Evolutionary conservation across 2,797 vertebrate species (phyloP).

Genomic region (Fistularia tabacaria): DNA sequence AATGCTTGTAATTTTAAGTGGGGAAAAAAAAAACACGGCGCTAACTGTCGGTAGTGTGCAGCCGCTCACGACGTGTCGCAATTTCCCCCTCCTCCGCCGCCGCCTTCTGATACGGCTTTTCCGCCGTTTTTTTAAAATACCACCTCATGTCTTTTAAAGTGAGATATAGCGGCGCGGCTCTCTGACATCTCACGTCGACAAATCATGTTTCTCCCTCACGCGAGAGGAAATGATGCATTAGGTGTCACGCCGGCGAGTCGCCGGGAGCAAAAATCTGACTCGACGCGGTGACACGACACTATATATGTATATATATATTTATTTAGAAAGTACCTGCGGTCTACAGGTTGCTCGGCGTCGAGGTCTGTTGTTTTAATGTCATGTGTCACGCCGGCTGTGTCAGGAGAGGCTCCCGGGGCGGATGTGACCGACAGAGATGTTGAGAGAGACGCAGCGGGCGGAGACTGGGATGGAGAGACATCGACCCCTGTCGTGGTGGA

Average conservation of each 20-base stretch:
- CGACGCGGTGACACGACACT: slow-evolving; percentile 1
- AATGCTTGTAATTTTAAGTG: too few species aligned
- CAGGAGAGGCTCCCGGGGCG: slow-evolving; percentile 15
- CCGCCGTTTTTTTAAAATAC: neutral
- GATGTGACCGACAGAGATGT: slow-evolving; percentile 37
- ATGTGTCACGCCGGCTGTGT: slow-evolving; percentile 17
- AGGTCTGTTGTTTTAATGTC: slow-evolving; percentile 18
- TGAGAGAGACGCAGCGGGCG: slow-evolving; percentile 30
- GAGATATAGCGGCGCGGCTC: slow-evolving; percentile 2
- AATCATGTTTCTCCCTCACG: neutral
- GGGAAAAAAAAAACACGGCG: too few species aligned
- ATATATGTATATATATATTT: neutral
- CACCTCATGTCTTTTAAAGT: slow-evolving; percentile 3
- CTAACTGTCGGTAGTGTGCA: neutral
- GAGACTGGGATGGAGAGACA: slow-evolving; percentile 15
- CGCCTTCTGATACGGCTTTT: neutral
- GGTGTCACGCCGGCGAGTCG: neutral
- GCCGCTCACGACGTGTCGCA: neutral
- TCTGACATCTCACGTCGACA: neutral
- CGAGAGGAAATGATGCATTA: neutral
- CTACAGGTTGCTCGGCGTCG: slow-evolving; percentile 11
- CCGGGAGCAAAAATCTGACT: neutral
- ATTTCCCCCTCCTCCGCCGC: neutral
- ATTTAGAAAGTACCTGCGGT: too few species aligned
- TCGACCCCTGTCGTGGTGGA: slow-evolving; percentile 19